Conservation (phyloP, 2,888 invertebrate genomes). For the Ischnus inquisitorius region DNA sequence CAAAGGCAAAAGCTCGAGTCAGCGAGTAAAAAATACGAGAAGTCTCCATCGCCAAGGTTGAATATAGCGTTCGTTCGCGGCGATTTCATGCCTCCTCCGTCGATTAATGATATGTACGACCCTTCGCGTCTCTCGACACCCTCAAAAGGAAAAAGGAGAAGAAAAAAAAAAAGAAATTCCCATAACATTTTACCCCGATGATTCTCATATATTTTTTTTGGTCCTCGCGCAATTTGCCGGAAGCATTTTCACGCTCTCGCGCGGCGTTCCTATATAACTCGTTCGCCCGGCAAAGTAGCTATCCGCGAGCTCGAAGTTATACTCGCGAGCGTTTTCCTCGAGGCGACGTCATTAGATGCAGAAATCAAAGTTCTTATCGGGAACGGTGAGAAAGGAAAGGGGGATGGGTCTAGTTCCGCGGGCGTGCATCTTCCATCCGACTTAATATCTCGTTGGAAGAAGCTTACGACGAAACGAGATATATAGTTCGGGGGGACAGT, state of each 20-base stretch:
- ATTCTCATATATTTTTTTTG: neutral
- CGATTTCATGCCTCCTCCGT: neutral
- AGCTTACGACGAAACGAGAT: constrained; percentile 18
- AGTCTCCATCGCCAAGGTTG: neutral
- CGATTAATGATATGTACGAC: constrained; percentile 44
- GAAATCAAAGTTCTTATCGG: constrained; percentile 65
- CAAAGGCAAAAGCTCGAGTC: neutral
- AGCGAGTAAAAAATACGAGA: neutral
- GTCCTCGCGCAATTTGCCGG: constrained; percentile 5
- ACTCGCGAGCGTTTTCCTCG: constrained; percentile 31
- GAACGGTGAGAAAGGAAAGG: neutral
- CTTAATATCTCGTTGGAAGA: constrained; percentile 39
- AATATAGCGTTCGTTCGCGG: neutral
- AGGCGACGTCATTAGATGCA: constrained; percentile 55
- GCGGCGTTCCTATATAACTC: constrained; percentile 29
- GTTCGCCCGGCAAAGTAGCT: constrained; percentile 25
- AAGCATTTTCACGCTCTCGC: constrained; percentile 56
- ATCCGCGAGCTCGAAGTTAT: constrained; percentile 43
- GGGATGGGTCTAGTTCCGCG: neutral
- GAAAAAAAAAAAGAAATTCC: neutral
- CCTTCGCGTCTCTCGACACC: neutral
- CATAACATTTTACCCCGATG: constrained; percentile 35
- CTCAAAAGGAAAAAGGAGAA: neutral
- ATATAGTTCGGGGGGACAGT: constrained; percentile 22
- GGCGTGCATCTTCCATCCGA: constrained; percentile 32